A percentile compares a stretch with the other conserved stretches of the same genome.
phyloP scores from a whole-genome alignment of 2,113 vertebrate species.

The Ovibos moschatus region DNA sequence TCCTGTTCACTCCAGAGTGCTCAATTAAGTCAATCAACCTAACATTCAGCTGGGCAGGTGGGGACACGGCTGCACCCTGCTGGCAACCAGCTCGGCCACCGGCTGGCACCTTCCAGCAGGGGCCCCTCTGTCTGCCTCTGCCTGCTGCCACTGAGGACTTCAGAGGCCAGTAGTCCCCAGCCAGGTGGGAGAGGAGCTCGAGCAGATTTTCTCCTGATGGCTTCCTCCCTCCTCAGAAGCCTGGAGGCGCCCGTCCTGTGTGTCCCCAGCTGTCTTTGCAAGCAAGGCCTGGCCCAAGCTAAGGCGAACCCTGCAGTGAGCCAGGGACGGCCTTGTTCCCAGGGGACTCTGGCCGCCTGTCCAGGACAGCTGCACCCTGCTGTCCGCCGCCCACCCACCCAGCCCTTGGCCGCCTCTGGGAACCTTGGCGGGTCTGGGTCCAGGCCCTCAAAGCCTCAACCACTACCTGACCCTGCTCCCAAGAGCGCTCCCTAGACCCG shows the following conservation, averaged over 20 bases:
- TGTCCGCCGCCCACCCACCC: neutral
- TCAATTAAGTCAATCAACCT: accelerated
- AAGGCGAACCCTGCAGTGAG: accelerated
- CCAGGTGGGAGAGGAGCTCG: neutral
- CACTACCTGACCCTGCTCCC: neutral
- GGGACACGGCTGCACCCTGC: too few species aligned
- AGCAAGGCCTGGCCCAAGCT: neutral
- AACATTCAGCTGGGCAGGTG: neutral
- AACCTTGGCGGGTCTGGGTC: neutral
- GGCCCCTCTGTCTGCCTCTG: neutral
- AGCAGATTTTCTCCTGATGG: accelerated
- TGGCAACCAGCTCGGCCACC: neutral
- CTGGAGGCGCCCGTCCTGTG: accelerated
- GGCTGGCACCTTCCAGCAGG: neutral
- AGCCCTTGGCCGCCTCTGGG: neutral
- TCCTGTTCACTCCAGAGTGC: neutral
- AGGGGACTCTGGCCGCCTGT: neutral
- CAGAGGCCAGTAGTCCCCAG: neutral
- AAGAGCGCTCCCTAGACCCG: neutral
- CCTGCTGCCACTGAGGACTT: accelerated
- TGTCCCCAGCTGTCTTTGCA: neutral
- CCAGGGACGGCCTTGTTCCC: accelerated
- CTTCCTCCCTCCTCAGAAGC: too few species aligned
- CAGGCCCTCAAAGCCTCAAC: neutral
- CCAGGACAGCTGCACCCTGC: neutral